phyloP scores from a whole-genome alignment of 2,113 vertebrate genomes.

The Acanthisitta chloris region DNA sequence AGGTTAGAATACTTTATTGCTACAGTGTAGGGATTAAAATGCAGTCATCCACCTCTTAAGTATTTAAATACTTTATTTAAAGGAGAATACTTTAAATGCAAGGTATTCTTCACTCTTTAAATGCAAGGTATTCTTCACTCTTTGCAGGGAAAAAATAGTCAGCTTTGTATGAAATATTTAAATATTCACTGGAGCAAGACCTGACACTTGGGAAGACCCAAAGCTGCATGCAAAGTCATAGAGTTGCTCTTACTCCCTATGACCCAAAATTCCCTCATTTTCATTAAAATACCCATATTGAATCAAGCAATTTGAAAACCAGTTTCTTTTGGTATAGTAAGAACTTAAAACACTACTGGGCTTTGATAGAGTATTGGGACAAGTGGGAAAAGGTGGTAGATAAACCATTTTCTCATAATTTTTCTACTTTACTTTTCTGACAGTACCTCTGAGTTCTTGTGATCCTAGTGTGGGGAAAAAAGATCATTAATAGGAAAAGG shows the following conservation, averaged over 20 bases:
- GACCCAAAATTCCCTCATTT: background rate
- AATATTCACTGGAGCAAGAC: background rate
- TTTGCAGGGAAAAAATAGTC: background rate
- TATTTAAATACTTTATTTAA: too few relatives aligned
- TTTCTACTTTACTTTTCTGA: background rate
- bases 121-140: background rate
- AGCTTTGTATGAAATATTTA: background rate
- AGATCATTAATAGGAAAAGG: background rate
- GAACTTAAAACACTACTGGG: background rate
- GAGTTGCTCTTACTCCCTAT: background rate
- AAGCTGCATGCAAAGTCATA: background rate
- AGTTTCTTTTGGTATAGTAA: background rate
- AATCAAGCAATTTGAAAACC: background rate
- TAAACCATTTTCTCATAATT: background rate
- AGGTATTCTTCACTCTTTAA: background rate
- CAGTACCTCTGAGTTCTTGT: background rate
- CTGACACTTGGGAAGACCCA: background rate
- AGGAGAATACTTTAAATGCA: background rate
- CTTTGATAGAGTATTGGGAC: background rate
- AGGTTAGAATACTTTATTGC: background rate
- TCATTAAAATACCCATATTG: background rate
- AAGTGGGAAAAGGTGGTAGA: background rate
- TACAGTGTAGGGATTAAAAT: background rate
- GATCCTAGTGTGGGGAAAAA: background rate
- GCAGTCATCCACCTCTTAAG: background rate